These are phyloP conservation scores for Chunga burmeisteri DNA, from an alignment of 2,113 vertebrate genomes.

Conservation along the genomic window DNA sequence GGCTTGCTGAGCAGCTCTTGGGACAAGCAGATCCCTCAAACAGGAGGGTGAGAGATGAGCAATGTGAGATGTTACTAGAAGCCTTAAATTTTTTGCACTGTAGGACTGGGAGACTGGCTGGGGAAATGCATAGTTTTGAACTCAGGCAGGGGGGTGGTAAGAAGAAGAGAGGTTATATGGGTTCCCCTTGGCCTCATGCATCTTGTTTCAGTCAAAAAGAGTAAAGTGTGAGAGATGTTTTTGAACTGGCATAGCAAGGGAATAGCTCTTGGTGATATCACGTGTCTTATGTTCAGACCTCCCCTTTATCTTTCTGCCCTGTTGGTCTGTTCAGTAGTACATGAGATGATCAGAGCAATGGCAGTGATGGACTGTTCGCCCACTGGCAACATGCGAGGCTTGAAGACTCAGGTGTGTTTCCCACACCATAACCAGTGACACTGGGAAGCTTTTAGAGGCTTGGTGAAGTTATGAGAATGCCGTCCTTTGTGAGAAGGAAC, in stretches of 20 bases:
- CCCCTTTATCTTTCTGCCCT: background rate
- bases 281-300: background rate
- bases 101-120: background rate
- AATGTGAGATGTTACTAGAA: background rate
- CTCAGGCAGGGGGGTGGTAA: background rate
- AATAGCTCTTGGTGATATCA: background rate
- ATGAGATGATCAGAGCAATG: background rate
- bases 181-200: background rate
- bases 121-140: background rate
- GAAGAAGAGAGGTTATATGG: background rate
- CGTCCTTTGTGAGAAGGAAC: background rate
- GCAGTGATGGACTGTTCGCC: background rate
- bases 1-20: background rate
- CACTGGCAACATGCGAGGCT: rapidly evolving
- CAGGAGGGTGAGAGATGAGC: background rate
- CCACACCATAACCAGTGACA: background rate
- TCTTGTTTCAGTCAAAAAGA: background rate
- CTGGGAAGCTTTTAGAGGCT: rapidly evolving
- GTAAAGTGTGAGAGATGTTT: background rate
- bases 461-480: background rate
- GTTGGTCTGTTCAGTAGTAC: background rate
- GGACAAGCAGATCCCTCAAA: background rate
- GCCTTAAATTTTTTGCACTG: background rate
- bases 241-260: background rate
- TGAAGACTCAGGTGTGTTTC: background rate